phyloP scores from a whole-genome alignment of 2,888 invertebrate species.

The Dioctria rufipes region DNA sequence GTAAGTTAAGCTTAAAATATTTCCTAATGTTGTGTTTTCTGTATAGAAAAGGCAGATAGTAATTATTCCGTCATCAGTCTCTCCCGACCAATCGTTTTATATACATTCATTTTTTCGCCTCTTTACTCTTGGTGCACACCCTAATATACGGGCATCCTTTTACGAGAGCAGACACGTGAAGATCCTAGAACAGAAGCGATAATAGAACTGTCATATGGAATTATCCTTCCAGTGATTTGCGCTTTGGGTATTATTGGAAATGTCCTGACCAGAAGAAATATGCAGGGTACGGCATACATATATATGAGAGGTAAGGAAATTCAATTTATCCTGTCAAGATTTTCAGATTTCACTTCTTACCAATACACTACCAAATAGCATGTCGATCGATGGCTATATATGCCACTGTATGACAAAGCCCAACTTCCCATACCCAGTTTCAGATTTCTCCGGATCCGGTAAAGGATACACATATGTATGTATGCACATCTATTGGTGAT shows the following conservation, averaged over 20 bases:
- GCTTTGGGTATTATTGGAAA: constrained; percentile 83
- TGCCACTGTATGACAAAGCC: background rate
- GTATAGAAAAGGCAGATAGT: background rate
- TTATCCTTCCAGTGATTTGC: constrained; percentile 80
- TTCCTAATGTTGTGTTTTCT: background rate
- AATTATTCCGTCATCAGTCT: background rate
- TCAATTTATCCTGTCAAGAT: constrained; percentile 2
- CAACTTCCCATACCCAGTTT: background rate
- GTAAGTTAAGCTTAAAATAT: constrained; percentile 55
- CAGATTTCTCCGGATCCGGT: background rate
- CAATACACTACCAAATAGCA: background rate
- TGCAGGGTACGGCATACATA: constrained; percentile 85
- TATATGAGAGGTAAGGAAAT: constrained; percentile 80
- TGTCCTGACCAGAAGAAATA: constrained; percentile 81
- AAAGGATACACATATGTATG: background rate
- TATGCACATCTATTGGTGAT: too few species aligned
- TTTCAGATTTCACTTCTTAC: background rate
- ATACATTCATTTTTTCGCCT: background rate
- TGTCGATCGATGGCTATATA: background rate
- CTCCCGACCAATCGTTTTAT: background rate
- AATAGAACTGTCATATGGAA: constrained; percentile 77
- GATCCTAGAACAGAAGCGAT: constrained; percentile 76
- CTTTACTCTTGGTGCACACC: background rate
- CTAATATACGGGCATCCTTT: background rate
- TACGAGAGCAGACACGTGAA: constrained; percentile 67